Evolutionary conservation across 2,888 invertebrate genomes (phyloP), one percentile per base, ranked within the genome.

Genomic region (Bhutanitis thaidina): DNA sequence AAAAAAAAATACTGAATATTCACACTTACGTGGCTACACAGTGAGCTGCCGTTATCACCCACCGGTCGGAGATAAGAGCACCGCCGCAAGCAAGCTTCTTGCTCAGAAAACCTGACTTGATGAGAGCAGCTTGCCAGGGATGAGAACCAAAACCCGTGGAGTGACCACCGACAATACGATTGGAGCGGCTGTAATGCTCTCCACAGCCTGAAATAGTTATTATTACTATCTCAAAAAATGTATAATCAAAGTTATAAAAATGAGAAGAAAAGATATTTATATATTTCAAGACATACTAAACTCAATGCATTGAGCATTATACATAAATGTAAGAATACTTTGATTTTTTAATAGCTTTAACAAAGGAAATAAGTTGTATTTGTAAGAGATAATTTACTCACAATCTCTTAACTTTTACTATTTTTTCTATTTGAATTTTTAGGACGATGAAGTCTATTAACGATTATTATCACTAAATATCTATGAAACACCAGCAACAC

Each of bases 101-200:
- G 60, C 95, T 94, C 13, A 97, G 90, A 70, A 97, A 97, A 25
- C 96, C 96, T 7, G 96, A 95, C 81, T 97, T 97, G 65, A 97
- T 96, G 15, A 97, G 91, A 0, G 97, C 97, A 1, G 96, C 97
- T 84, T 97, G 97, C 97, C 97, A 97, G 3, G 97, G 97, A 85
- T 97, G 97, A 8, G 96, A 95, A 1, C 96, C 97, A 70, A 97
- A 97, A 35, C 95, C 95, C 0, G 97, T 94, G 13, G 96, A 95
- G 65, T 96, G 96, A 0, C 97, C 97, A 1, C 97, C 97, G 0
- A 97, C 97, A 53, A 97, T 97, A 56, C 97, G 91, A 74, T 97
- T 97, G 25, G 96, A 95, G 34, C 97, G 91, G 0, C 96, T 94
- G 71, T 94, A 96, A 52, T 96, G 91, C 74, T 97, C 96, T 0